Base-by-base conservation (phyloP, 1,140 invertebrate genomes). In the Delia radicum region DNA sequence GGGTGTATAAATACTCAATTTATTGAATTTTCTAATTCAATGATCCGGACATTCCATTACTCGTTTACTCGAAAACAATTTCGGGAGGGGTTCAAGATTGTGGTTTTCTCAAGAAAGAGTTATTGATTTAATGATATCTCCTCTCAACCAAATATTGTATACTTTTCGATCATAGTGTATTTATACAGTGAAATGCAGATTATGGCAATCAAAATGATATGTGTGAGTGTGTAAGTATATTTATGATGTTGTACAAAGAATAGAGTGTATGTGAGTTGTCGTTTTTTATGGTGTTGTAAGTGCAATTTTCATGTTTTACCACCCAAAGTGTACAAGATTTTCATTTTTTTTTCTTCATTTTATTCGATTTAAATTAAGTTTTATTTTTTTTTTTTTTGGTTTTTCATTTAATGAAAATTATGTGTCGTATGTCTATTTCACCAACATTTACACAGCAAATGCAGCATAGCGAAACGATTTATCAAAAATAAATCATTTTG, bases 401-500 rank as follows among this genome's bases (percentile, higher is more conserved):
- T 72, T 73, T 42, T 42, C 71, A 55, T 73, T 55, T n/a, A 55
- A 73, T 37, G 65, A 37, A 69, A 69, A 69, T 69, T 69, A 33
- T 69, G 65, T 69, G 65, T 73, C 37, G 37, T 15, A 55, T 48
- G 71, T 73, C 37, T 48, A 73, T 73, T 55, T 48, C 71, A 55
- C 71, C 27, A 55, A 55, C 71, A 73, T 55, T 73, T 55, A 73
- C 46, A 69, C 65, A 69, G 65, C 65, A 69, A 69, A 69, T 69
- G 65, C 65, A 69, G 65, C 48, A 48, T 55, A 81, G 37, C 78
- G 73, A 75, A 78, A 78, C 77, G 81, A 84, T 84, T 84, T 84
- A 84, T 84, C 83, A 84, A 85, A 83, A 83, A 84, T 84, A 83
- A 84, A 84, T 84, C 83, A 84, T 84, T 80, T 82, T 82, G 78